These are phyloP conservation scores for Ophion ellenae DNA, from an alignment of 2,888 invertebrate species.

Conservation along the genomic window DNA sequence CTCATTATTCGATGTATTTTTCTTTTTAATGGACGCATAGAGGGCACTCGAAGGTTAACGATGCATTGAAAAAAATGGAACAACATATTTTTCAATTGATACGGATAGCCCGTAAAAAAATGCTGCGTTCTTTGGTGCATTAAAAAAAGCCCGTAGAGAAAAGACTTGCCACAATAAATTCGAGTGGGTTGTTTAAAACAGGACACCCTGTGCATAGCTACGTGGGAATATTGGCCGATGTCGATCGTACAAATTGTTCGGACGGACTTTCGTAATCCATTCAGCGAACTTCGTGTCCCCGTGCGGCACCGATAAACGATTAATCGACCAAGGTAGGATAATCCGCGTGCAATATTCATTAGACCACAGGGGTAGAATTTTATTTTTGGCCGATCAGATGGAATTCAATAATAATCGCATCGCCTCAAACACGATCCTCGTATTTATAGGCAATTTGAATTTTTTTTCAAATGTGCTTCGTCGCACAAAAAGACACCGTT, in stretches of 20 bases:
- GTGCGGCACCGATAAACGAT: conserved; percentile 56
- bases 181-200: neutral
- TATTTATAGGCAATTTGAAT: neutral
- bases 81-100: too few relatives aligned
- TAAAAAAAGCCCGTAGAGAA: too few relatives aligned
- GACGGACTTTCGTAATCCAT: conserved; percentile 46
- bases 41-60: too few relatives aligned
- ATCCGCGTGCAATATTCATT: conserved; percentile 19
- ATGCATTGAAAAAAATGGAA: neutral
- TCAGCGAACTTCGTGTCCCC: conserved; percentile 44
- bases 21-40: neutral
- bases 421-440: neutral
- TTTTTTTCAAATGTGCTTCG: neutral
- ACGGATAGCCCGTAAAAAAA: too few relatives aligned
- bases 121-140: too few relatives aligned
- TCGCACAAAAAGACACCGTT: neutral
- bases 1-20: neutral
- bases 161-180: too few relatives aligned
- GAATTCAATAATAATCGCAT: neutral
- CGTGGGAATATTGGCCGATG: conserved; percentile 51
- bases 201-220: neutral
- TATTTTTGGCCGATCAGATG: neutral
- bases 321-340: conserved; percentile 21
- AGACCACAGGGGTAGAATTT: neutral
- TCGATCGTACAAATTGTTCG: conserved; percentile 58